Conservation (phyloP, 2,113 vertebrate genomes). For the Struthidea cinerea region DNA sequence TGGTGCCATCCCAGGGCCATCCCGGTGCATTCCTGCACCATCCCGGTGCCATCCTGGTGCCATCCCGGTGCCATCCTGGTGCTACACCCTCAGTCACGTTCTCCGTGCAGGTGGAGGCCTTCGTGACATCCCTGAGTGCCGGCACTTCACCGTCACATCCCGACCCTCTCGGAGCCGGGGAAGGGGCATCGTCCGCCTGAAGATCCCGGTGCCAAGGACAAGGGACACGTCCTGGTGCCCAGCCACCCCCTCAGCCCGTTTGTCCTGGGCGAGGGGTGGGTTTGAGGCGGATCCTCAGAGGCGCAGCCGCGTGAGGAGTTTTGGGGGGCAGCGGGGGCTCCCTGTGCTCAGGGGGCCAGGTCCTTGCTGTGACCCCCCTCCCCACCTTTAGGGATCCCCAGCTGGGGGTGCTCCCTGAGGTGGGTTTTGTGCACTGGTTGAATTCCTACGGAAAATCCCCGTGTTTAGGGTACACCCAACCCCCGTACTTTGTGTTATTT, state of each 20-base stretch:
- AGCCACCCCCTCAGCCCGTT: neutral
- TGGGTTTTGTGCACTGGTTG: neutral
- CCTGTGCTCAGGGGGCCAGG: neutral
- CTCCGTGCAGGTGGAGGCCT: conserved; percentile 31
- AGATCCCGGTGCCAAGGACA: accelerated
- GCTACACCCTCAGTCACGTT: neutral
- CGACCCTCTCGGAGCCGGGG: accelerated
- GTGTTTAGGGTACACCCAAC: accelerated
- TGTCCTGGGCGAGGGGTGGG: accelerated
- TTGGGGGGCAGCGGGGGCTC: accelerated
- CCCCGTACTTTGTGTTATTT: neutral
- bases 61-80: neutral
- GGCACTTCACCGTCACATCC: accelerated
- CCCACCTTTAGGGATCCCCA: neutral
- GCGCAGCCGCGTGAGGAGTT: accelerated
- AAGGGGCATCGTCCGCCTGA: accelerated
- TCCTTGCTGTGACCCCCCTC: accelerated
- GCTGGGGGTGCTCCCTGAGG: neutral
- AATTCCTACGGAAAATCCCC: neutral
- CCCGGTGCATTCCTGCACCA: accelerated
- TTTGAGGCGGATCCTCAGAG: neutral
- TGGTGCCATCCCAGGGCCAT: no score
- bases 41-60: accelerated
- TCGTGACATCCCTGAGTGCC: neutral
- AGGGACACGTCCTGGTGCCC: neutral